These are phyloP conservation scores for Brachylomia viminalis DNA, from an alignment of 2,888 invertebrate genomes.

Conservation along the genomic window DNA sequence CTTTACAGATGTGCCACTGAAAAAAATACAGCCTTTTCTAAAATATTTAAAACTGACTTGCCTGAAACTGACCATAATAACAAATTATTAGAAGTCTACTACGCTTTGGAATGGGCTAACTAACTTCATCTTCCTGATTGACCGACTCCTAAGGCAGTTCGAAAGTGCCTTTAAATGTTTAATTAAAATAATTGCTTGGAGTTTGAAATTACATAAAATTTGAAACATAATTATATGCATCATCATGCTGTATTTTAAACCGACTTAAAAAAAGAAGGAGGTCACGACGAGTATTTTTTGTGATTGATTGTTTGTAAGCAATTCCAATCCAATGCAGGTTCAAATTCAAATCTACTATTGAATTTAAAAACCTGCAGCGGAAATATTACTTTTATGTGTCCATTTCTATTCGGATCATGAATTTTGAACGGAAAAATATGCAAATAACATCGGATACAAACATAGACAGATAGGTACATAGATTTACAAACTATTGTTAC, in stretches of 20 bases:
- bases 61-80: neutral
- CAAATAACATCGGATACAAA: constrained; percentile 34
- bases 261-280: neutral
- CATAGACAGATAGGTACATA: too few relatives aligned
- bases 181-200: neutral
- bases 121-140: neutral
- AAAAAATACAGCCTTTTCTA: neutral
- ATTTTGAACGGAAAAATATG: constrained; percentile 47
- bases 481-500: constrained; percentile 7
- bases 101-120: neutral
- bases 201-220: neutral
- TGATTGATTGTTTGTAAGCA: neutral
- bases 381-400: constrained; percentile 20
- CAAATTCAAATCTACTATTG: neutral
- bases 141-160: neutral
- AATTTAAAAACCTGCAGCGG: constrained; percentile 19
- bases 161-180: neutral
- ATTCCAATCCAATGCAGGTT: neutral
- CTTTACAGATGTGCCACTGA: neutral
- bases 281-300: neutral
- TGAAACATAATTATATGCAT: neutral
- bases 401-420: constrained; percentile 41
- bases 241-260: too few relatives aligned
- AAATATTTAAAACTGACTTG: neutral
- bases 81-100: neutral